Evolutionary conservation across 2,797 vertebrate genomes (phyloP).

Genomic region (Darevskia mixta): DNA sequence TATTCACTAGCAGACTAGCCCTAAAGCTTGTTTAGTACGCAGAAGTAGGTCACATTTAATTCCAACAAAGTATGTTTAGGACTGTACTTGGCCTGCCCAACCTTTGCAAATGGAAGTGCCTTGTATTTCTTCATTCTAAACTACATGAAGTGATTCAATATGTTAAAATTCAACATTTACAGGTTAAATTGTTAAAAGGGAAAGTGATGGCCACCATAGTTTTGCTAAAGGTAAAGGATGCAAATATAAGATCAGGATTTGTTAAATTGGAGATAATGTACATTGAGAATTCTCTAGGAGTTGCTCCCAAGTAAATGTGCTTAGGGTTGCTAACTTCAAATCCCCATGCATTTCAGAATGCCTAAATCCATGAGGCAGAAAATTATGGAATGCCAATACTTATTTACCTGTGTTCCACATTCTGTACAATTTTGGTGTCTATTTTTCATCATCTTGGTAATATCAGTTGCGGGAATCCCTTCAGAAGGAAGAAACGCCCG

Average conservation of each 20-base stretch:
- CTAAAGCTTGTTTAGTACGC: neutral
- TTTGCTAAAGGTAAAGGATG: neutral
- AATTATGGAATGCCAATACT: neutral
- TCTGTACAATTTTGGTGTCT: constrained; percentile 66
- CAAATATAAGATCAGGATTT: neutral
- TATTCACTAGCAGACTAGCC: neutral
- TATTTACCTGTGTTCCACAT: constrained; percentile 66
- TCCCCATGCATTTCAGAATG: neutral
- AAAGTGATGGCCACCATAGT: neutral
- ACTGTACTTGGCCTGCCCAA: neutral
- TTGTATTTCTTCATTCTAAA: neutral
- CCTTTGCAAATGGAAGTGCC: neutral
- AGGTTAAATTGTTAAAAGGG: neutral
- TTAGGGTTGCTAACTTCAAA: neutral
- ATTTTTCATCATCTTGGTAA: constrained; percentile 68
- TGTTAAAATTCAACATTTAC: neutral
- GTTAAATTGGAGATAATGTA: neutral
- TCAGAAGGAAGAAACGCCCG: constrained; percentile 64
- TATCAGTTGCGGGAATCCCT: constrained; percentile 71
- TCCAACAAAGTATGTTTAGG: neutral
- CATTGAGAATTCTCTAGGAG: neutral
- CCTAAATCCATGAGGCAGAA: constrained; percentile 19
- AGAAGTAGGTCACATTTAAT: neutral
- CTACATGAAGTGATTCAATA: neutral
- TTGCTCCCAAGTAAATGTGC: neutral